Evolutionary conservation across 2,797 vertebrate species (phyloP), one percentile per base, ranked within the genome.

Genomic region (Brotula barbata): DNA sequence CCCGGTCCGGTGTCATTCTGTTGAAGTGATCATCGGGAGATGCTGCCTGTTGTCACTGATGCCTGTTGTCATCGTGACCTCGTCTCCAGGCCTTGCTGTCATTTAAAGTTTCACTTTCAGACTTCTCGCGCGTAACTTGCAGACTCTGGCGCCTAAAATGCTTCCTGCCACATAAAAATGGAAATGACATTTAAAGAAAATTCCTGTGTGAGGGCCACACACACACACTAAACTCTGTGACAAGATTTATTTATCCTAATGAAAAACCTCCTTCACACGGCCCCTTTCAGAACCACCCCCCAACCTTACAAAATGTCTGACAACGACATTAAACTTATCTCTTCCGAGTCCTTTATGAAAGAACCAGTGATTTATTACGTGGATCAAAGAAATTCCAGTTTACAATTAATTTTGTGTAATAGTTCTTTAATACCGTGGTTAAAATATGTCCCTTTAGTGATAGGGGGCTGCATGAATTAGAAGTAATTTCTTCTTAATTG

Each of bases 401-500:
- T 87, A 89, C 84, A 90, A 93, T 93, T 92, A 90, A 92, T 91
- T 90, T 86, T 76, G 83, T 88, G 75, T 92, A 91, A 91, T 90
- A 87, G 85, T 88, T 88, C 81, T 89, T 86, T 87, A 90, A 91
- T 91, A 73, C 75, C 60, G 53, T 67, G 57, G 75, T 81, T 88
- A 80, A 90, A 90, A 90, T 91, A 92, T 91, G 81, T 84, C 89
- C 90, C 90, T 91, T 91, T 90, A 90, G 89, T 91, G 90, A 91
- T 89, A 88, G n/a, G 50, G 83, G 90, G 87, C 84, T 88, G 89
- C 91, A 93, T 92, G 91, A 92, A 93, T 95, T 93, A 92, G 90
- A 90, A 93, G 92, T 92, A 93, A 95, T 94, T 94, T 90, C 90
- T 91, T 86, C 91, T 93, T 94, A 94, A 94, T 95, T 94, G 91